Conservation (phyloP, 2,113 vertebrate species). For the Gyps fulvus region DNA sequence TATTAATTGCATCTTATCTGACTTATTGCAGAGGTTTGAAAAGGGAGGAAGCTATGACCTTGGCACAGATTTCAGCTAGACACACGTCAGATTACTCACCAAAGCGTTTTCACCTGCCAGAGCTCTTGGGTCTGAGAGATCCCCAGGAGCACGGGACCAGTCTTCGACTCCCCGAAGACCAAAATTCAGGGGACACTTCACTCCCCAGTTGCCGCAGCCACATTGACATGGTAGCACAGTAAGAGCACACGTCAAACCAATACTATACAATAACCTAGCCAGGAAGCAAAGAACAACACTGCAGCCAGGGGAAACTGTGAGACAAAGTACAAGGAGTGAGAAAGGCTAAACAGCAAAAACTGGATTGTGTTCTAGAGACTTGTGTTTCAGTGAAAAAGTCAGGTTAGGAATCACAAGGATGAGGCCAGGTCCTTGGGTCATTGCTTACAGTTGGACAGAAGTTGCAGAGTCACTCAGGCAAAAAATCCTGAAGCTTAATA, state of each 20-base stretch:
- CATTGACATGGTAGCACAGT: not conserved
- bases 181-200: not conserved
- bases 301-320: not conserved
- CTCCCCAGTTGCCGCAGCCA: not conserved
- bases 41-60: not conserved
- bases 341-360: not conserved
- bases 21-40: not conserved
- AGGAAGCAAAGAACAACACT: not conserved
- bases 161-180: fast-evolving
- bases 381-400: not conserved
- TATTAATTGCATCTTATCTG: not conserved
- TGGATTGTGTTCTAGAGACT: not conserved
- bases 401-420: not conserved
- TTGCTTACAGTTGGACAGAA: not conserved
- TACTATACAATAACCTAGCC: not conserved
- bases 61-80: not conserved
- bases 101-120: not conserved
- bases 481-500: not conserved
- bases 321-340: not conserved
- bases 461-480: not conserved
- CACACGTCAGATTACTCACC: not conserved
- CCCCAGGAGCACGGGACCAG: fast-evolving
- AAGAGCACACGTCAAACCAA: not conserved
- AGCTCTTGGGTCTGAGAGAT: not conserved
- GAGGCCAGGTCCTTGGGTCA: fast-evolving